Percentiles rank a stretch among this genome's conserved stretches.
phyloP scores from a whole-genome alignment of 2,113 vertebrate genomes.

The Hystrix brachyura region DNA sequence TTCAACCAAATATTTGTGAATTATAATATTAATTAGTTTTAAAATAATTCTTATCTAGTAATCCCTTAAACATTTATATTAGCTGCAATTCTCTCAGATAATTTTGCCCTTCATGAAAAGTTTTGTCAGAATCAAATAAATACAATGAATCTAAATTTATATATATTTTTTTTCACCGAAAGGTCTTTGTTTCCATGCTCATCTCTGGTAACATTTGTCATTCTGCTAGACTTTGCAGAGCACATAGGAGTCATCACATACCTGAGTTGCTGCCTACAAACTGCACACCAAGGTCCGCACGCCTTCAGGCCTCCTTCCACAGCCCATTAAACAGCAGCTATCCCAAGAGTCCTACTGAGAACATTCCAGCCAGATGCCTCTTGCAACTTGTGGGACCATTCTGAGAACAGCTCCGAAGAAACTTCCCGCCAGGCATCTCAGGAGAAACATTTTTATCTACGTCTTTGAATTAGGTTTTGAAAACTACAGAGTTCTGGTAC shows the following conservation, averaged over 20 bases:
- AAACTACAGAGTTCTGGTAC: neutral
- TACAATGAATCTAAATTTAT: neutral
- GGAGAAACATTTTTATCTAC: neutral
- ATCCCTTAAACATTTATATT: conserved; percentile 24
- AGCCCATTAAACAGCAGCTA: rapidly evolving
- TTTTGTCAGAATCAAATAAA: conserved; percentile 10
- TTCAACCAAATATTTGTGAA: conserved; percentile 1
- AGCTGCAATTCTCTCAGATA: neutral
- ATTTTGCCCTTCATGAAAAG: neutral
- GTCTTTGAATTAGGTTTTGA: conserved; percentile 21
- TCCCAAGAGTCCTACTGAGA: neutral
- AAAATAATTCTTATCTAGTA: neutral
- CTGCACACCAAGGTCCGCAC: neutral
- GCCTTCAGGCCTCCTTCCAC: neutral
- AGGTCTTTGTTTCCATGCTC: neutral
- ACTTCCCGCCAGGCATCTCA: neutral
- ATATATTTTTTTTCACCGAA: neutral
- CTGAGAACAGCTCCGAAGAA: neutral
- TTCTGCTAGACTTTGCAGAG: neutral
- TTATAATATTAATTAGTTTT: conserved; percentile 19
- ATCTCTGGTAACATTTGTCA: neutral
- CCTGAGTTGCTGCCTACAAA: neutral
- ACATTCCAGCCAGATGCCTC: neutral
- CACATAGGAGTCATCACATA: neutral
- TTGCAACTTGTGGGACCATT: neutral